Percentiles rank a stretch among this genome's conserved stretches.
Conservation (phyloP, 2,113 vertebrate genomes). For the Istiophorus platypterus region DNA sequence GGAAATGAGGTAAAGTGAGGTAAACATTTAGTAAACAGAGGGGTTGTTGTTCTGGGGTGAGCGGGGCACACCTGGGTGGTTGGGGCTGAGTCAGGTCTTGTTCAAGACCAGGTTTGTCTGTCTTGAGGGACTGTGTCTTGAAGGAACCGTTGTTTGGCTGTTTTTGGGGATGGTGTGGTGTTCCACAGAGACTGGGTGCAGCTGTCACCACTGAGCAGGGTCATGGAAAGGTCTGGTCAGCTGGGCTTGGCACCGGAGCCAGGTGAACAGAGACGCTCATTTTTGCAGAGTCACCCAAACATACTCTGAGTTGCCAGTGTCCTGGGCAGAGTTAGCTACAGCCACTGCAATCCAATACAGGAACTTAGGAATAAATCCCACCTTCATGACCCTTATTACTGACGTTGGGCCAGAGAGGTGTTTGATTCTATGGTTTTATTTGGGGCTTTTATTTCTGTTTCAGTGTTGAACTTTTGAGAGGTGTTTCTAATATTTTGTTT, state of each 20-base stretch:
- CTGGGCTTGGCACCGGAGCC: slow-evolving; percentile 37
- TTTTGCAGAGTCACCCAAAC: slow-evolving; percentile 34
- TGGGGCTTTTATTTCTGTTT: too few relatives aligned
- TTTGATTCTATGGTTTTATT: too few relatives aligned
- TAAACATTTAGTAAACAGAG: slow-evolving; percentile 70
- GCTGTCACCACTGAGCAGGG: slow-evolving; percentile 64
- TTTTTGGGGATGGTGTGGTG: slow-evolving; percentile 46
- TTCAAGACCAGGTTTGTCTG: slow-evolving; percentile 50
- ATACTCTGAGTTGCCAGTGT: slow-evolving; percentile 11
- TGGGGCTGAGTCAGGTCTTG: slow-evolving; percentile 66
- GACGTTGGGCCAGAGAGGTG: background rate
- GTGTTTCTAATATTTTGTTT: too few relatives aligned
- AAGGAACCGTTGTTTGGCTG: slow-evolving; percentile 63
- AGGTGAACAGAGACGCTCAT: slow-evolving; percentile 42
- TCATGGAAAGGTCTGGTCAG: slow-evolving; percentile 75
- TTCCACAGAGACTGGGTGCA: slow-evolving; percentile 52
- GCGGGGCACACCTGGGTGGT: slow-evolving; percentile 64
- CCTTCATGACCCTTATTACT: background rate
- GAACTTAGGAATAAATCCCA: background rate
- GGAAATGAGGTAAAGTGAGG: slow-evolving; percentile 66
- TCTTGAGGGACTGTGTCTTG: slow-evolving; percentile 48
- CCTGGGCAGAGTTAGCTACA: background rate
- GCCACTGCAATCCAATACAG: background rate
- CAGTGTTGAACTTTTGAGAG: background rate
- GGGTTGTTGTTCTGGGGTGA: slow-evolving; percentile 48